Evolutionary conservation across 2,888 invertebrate genomes (phyloP).

Genomic region (Tethea ocularis): DNA sequence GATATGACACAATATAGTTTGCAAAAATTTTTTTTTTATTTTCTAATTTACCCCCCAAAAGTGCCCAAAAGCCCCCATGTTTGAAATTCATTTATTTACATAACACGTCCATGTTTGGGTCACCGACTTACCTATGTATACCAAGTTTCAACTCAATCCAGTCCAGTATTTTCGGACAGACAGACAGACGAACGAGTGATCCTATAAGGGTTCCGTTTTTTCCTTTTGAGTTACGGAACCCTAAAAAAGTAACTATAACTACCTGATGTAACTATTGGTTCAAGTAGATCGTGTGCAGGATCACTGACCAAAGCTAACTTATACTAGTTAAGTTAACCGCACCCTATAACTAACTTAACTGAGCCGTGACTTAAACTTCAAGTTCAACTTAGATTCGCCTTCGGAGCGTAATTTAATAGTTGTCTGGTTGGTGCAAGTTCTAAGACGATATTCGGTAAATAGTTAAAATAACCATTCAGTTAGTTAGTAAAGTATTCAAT

Average conservation of each 20-base stretch:
- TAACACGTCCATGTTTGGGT: too few relatives aligned
- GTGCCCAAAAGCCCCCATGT: too few relatives aligned
- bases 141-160: too few relatives aligned
- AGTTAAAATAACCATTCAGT: background rate
- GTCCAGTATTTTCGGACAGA: too few relatives aligned
- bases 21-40: too few relatives aligned
- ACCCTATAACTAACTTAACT: slow-evolving; percentile 42
- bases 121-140: too few relatives aligned
- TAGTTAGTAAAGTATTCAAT: background rate
- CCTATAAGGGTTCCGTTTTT: too few relatives aligned
- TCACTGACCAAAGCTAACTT: slow-evolving; percentile 47
- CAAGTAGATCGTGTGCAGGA: slow-evolving; percentile 38
- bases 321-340: slow-evolving; percentile 36
- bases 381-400: slow-evolving; percentile 42
- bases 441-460: background rate
- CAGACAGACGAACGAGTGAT: too few relatives aligned
- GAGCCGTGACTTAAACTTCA: slow-evolving; percentile 44
- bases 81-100: too few relatives aligned
- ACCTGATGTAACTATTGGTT: slow-evolving; percentile 18
- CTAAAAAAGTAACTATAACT: background rate
- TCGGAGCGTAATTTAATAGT: slow-evolving; percentile 50
- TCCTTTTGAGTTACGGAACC: too few relatives aligned
- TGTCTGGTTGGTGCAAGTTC: slow-evolving; percentile 28
- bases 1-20: too few relatives aligned
- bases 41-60: too few relatives aligned